Percentiles rank a stretch among this genome's conserved stretches.
Evolutionary conservation across 2,888 invertebrate species (phyloP).

Genomic region (Lucinisca nassula): DNA sequence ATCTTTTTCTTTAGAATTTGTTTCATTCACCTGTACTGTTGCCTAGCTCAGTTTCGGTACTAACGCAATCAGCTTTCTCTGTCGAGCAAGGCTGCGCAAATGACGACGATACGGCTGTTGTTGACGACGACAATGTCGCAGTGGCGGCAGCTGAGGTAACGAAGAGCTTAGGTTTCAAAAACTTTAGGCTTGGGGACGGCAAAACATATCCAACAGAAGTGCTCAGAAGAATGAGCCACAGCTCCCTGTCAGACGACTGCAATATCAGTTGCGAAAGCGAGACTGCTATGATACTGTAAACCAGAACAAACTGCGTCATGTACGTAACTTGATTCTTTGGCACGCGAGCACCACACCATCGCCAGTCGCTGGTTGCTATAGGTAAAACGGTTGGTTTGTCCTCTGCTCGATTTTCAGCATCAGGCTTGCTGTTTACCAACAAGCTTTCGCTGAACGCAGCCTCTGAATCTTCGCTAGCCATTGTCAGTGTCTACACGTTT

Average conservation of each 20-base stretch:
- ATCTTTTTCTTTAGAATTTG: too few species aligned
- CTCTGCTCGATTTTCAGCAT: background rate
- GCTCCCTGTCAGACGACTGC: background rate
- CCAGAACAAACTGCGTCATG: slow-evolving; percentile 2
- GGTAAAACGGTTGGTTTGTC: background rate
- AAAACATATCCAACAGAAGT: slow-evolving; percentile 14
- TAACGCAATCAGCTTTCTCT: too few species aligned
- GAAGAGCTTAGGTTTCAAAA: background rate
- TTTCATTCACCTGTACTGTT: too few species aligned
- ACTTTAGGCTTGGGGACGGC: slow-evolving; percentile 11
- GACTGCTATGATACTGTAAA: background rate
- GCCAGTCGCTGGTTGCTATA: background rate
- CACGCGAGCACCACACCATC: background rate
- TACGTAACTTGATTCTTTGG: slow-evolving; percentile 17
- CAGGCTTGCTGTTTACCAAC: background rate
- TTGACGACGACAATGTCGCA: background rate
- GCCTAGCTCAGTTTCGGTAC: too few species aligned
- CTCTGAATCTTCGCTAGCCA: background rate
- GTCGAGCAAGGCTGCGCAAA: background rate
- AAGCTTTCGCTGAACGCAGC: background rate
- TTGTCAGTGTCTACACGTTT: too few species aligned
- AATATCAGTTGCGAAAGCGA: background rate
- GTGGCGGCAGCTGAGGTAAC: background rate
- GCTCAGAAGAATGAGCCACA: slow-evolving; percentile 17
- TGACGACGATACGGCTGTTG: background rate